Evolutionary conservation across 2,113 vertebrate genomes (phyloP).

Genomic region (Beaufortia kweichowensis): DNA sequence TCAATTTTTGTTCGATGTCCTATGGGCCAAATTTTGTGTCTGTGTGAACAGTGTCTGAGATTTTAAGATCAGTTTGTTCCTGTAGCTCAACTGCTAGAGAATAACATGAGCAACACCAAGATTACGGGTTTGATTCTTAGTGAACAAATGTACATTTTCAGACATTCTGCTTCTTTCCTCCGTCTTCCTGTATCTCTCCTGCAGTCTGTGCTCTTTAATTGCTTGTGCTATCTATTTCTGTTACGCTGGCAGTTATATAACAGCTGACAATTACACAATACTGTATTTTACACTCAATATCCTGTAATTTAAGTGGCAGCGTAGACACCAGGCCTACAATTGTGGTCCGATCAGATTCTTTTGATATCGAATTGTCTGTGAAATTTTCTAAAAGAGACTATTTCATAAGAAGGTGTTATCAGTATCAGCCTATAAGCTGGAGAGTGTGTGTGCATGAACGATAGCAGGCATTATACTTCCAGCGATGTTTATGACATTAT

Average conservation of each 20-base stretch:
- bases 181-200: slow-evolving; percentile 35
- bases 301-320: neutral
- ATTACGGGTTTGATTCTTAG: no score
- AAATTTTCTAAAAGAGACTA: neutral
- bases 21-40: neutral
- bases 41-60: slow-evolving; percentile 4
- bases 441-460: neutral
- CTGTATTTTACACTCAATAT: slow-evolving; percentile 54
- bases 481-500: slow-evolving; percentile 8
- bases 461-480: neutral
- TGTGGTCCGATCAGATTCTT: neutral
- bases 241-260: slow-evolving; percentile 60
- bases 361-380: neutral
- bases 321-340: neutral
- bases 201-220: slow-evolving; percentile 59
- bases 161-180: neutral
- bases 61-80: neutral
- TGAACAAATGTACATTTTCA: neutral
- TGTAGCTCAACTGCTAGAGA: neutral
- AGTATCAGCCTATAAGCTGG: neutral
- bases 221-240: slow-evolving; percentile 51
- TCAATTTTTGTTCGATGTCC: neutral
- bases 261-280: slow-evolving; percentile 68
- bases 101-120: no score
- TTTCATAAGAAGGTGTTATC: neutral